Base-by-base conservation (phyloP, 2,888 invertebrate species). In the Proisotoma minuta region DNA sequence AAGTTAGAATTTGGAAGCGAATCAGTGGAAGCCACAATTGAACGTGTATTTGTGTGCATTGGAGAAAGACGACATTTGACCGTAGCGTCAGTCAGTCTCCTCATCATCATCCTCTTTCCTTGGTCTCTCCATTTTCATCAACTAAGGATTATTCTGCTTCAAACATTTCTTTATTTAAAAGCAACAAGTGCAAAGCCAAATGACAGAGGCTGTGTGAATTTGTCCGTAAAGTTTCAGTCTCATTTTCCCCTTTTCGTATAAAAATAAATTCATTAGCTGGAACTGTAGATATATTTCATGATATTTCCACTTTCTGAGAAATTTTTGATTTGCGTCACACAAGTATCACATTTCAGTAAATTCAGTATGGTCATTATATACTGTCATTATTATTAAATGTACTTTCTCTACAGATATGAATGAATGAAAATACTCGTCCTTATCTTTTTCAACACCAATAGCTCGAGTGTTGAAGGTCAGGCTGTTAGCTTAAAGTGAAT, bases 51-150 rank as follows among this genome's bases (percentile, higher is more conserved):
- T 49, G 57, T 65, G 68, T 39, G 51, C 68, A 62, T 62, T 65
- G 63, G 62, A 43, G 57, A 63, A 62, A 63, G 63, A 65, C 65
- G 68, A 68, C 68, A 68, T 68, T 68, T 68, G 68, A 68, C 68
- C 68, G 56, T 48, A 51, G 34, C 43, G 18, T 43, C 43, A 18
- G 4, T 5, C 20, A 15, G 15, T 34, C 8, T 10, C 15, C 24
- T 58, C 60, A 40, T 64, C 60, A 56, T 59, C 56, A 23, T 49
- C 28, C 26, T 48, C 56, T 34, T 59, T 54, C 47, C 20, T n/a
- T 47, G n/a, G n/a, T n/a, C n/a, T n/a, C n/a, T n/a, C n/a, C n/a
- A n/a, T n/a, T n/a, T n/a, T n/a, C n/a, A n/a, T n/a, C n/a, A n/a
- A n/a, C n/a, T n/a, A n/a, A n/a, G n/a, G n/a, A n/a, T n/a, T n/a